Conservation (phyloP, 2,888 invertebrate genomes). For the Cephonodes hylas region DNA sequence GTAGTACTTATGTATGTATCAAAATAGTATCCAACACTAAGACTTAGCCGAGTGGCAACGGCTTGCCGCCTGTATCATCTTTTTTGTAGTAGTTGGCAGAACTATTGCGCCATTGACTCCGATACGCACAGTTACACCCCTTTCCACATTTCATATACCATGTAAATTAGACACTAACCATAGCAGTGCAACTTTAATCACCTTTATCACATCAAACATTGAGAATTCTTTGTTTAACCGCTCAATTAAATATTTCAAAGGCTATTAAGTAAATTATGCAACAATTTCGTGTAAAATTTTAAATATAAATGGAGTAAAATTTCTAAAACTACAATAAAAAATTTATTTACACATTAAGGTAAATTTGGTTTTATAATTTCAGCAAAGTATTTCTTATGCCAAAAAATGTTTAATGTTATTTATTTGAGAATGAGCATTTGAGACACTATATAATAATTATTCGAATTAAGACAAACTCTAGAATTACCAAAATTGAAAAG, state of each 20-base stretch:
- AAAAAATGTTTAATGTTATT: no score
- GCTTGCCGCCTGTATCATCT: not conserved
- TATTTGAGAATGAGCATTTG: no score
- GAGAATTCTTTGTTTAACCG: not conserved
- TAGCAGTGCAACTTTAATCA: not conserved
- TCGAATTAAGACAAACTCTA: no score
- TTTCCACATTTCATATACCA: constrained; percentile 6
- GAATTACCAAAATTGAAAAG: no score
- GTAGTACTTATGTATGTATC: no score
- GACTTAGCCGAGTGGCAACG: not conserved
- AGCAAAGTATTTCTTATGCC: no score
- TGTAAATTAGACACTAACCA: not conserved
- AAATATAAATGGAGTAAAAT: no score
- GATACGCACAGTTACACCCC: constrained; percentile 7
- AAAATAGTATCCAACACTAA: no score
- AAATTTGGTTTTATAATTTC: no score
- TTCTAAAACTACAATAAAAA: no score
- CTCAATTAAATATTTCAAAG: not conserved
- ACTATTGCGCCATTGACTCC: constrained; percentile 6
- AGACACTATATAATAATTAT: no score
- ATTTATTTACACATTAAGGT: no score
- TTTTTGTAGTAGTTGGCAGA: not conserved
- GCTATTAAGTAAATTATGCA: not conserved
- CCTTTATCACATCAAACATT: not conserved
- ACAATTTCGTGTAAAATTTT: not conserved